Percentiles rank a stretch among this genome's conserved stretches.
phyloP scores from a whole-genome alignment of 2,113 vertebrate species.

The Odontophorus gujanensis region DNA sequence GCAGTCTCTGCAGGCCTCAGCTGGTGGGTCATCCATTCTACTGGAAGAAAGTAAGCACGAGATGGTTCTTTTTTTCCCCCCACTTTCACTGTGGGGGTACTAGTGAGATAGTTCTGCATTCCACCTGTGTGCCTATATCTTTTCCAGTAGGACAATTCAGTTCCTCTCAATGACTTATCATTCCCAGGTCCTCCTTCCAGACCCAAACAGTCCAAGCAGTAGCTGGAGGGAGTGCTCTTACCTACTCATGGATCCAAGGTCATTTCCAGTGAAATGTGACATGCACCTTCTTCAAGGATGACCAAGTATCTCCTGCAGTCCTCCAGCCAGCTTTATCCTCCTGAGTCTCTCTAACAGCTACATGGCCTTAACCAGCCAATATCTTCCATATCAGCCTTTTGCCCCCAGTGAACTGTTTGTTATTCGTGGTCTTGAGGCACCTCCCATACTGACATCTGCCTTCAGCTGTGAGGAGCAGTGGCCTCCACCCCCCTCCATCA shows the following conservation, averaged over 20 bases:
- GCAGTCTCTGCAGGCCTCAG: neutral
- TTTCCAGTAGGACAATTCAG: neutral
- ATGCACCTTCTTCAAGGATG: accelerated
- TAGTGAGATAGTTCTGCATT: neutral
- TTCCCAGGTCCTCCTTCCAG: neutral
- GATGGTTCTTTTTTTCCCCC: accelerated
- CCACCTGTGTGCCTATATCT: accelerated
- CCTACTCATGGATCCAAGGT: neutral
- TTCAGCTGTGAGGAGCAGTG: neutral
- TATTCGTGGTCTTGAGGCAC: neutral
- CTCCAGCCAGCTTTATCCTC: neutral
- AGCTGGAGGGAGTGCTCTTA: neutral
- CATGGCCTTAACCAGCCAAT: accelerated
- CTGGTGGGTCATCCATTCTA: neutral
- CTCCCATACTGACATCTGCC: neutral
- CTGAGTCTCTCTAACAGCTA: accelerated
- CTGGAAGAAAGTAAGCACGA: neutral
- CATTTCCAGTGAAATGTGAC: neutral
- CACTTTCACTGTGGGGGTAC: neutral
- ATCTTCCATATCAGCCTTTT: neutral
- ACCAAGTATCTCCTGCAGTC: neutral
- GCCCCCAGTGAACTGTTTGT: neutral
- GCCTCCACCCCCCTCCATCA: neutral
- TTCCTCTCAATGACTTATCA: neutral
- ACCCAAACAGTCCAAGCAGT: neutral